phyloP scores from a whole-genome alignment of 2,113 vertebrate genomes.

The Mustela nigripes region DNA sequence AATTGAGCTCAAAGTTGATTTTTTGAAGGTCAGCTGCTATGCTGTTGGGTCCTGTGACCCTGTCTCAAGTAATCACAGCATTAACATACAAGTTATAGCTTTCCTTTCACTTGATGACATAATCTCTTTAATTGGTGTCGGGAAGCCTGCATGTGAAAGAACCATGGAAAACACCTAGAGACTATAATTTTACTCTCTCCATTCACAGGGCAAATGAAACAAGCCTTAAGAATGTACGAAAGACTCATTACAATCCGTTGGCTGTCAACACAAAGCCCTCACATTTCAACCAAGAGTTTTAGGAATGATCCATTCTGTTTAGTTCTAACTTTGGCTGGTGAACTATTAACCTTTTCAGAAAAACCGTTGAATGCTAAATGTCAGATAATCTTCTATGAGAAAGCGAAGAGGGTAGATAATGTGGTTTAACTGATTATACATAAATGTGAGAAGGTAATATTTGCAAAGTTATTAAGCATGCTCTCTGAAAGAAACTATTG shows the following conservation, averaged over 20 bases:
- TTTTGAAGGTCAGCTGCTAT: slow-evolving; percentile 91
- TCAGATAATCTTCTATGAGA: slow-evolving; percentile 88
- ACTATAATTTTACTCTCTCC: slow-evolving; percentile 92
- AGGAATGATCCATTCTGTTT: slow-evolving; percentile 88
- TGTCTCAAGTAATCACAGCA: slow-evolving; percentile 93
- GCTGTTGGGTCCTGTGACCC: slow-evolving; percentile 92
- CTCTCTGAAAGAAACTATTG: slow-evolving; percentile 52
- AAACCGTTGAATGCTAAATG: slow-evolving; percentile 89
- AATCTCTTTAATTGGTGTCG: slow-evolving; percentile 99
- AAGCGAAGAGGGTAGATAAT: slow-evolving; percentile 86
- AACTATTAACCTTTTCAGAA: slow-evolving; percentile 92
- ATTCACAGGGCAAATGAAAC: slow-evolving; percentile 91
- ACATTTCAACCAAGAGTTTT: slow-evolving; percentile 88
- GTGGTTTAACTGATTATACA: slow-evolving; percentile 87
- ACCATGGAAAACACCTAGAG: slow-evolving; percentile 93
- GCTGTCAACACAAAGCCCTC: slow-evolving; percentile 91
- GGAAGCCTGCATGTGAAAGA: slow-evolving; percentile 93
- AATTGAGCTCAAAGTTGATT: slow-evolving; percentile 92
- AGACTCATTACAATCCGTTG: slow-evolving; percentile 91
- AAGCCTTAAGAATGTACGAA: slow-evolving; percentile 90
- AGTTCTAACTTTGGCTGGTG: slow-evolving; percentile 87
- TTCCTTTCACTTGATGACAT: slow-evolving; percentile 95
- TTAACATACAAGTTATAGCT: slow-evolving; percentile 91
- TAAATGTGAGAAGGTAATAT: slow-evolving; percentile 72
- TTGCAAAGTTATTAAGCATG: slow-evolving; percentile 62